These are phyloP conservation scores for Serrognathus titanus DNA, from an alignment of 2,888 invertebrate species.

Conservation along the genomic window DNA sequence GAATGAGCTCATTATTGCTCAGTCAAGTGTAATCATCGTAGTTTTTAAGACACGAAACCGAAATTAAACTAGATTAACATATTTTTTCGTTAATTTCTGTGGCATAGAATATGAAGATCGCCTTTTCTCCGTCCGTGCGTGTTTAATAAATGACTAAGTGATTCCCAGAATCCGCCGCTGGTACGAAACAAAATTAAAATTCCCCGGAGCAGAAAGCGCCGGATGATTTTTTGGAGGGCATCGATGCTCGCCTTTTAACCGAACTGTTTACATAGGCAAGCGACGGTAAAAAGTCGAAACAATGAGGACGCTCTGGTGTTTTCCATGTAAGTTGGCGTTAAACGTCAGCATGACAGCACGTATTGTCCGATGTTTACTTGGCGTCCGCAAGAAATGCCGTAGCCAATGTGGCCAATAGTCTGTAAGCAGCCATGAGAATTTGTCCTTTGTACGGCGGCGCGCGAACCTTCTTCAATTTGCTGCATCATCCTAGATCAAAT, in stretches of 20 bases:
- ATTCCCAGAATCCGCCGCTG: too few species aligned
- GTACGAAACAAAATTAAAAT: too few species aligned
- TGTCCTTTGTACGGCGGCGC: conserved; percentile 34
- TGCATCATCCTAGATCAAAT: conserved; percentile 7
- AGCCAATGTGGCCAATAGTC: conserved; percentile 44
- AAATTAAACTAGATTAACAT: not conserved
- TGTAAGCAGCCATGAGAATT: conserved; percentile 47
- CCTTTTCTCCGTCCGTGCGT: not conserved
- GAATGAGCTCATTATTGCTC: conserved; percentile 7
- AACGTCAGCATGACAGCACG: conserved; percentile 23
- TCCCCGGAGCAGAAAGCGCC: too few species aligned
- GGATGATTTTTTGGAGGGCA: too few species aligned
- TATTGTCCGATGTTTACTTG: conserved; percentile 21
- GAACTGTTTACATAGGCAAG: too few species aligned
- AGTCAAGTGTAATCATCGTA: conserved; percentile 1
- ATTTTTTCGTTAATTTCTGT: not conserved
- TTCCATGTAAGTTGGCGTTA: conserved; percentile 20
- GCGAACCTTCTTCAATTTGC: conserved; percentile 4
- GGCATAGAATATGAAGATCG: not conserved
- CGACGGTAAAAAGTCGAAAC: too few species aligned
- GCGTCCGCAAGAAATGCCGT: conserved; percentile 36
- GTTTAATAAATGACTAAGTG: too few species aligned
- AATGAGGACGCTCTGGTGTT: conserved; percentile 3
- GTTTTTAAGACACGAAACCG: not conserved
- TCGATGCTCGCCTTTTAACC: too few species aligned